Evolutionary conservation across 2,888 invertebrate genomes (phyloP).

Genomic region (Crocallis elinguaria): DNA sequence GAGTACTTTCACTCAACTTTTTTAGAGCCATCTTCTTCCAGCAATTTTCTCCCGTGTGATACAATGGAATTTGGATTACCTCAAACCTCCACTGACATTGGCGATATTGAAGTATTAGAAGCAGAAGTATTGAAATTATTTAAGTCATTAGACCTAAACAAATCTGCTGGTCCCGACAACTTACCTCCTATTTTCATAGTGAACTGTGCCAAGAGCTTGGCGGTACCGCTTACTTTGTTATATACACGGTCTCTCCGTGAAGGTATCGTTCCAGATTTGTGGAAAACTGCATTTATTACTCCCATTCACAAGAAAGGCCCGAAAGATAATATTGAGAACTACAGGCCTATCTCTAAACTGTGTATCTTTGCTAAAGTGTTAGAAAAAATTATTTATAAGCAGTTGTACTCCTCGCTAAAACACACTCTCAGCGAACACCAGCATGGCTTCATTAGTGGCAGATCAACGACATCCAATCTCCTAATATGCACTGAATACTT

Average conservation of each 20-base stretch:
- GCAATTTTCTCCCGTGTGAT: not conserved
- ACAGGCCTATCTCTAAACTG: constrained; percentile 16
- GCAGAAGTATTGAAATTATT: not conserved
- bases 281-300: constrained; percentile 19
- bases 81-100: not conserved
- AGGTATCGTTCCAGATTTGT: not conserved
- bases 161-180: not conserved
- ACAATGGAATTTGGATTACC: not conserved
- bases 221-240: not conserved
- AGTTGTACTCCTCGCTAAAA: constrained; percentile 1
- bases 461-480: constrained; percentile 21
- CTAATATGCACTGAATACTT: constrained; percentile 6
- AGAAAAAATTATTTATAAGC: constrained; percentile 7
- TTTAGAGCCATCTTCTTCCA: not conserved
- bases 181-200: not conserved
- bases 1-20: not conserved
- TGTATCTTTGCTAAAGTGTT: constrained; percentile 11
- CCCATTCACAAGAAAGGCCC: constrained; percentile 16
- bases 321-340: constrained; percentile 5
- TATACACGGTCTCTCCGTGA: not conserved
- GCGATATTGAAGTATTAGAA: not conserved
- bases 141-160: not conserved
- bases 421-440: constrained; percentile 2
- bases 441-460: constrained; percentile 13
- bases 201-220: not conserved